phyloP scores from a whole-genome alignment of 2,888 invertebrate species.

The Amaurobius ferox region DNA sequence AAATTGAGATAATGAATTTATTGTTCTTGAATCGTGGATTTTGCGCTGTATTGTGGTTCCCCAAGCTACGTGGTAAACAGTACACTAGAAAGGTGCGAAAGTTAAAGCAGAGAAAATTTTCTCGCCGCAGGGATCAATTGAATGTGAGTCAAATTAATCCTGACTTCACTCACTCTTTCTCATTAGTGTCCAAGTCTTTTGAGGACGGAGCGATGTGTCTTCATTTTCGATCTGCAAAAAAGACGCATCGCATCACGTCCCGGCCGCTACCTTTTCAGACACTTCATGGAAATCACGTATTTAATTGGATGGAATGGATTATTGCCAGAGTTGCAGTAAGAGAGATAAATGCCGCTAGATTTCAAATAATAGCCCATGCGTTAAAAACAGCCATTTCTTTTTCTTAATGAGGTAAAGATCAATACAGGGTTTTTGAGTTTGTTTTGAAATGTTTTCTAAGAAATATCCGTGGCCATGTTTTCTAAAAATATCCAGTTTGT shows the following conservation, averaged over 20 bases:
- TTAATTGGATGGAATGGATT: background rate
- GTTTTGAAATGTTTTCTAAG: too few species aligned
- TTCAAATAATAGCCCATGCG: background rate
- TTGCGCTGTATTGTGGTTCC: background rate
- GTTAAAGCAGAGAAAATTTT: conserved; percentile 1
- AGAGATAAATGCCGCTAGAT: background rate
- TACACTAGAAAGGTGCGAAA: background rate
- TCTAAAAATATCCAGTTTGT: too few species aligned
- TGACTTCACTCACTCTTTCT: conserved; percentile 53
- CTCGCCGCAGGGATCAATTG: conserved; percentile 4
- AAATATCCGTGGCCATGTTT: too few species aligned
- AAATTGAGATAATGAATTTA: background rate
- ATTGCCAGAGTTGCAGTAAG: background rate
- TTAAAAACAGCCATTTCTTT: too few species aligned
- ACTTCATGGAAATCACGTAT: conserved; percentile 12
- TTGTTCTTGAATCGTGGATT: too few species aligned
- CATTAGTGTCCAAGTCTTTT: conserved; percentile 43
- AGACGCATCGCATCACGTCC: background rate
- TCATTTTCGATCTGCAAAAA: conserved; percentile 33
- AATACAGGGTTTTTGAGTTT: too few species aligned
- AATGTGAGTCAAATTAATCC: conserved; percentile 36
- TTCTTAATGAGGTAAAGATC: too few species aligned
- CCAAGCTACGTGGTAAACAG: background rate
- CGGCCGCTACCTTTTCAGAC: background rate
- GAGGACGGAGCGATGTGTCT: conserved; percentile 34